phyloP scores from a whole-genome alignment of 2,797 vertebrate species.

The Gadopsis marmoratus region DNA sequence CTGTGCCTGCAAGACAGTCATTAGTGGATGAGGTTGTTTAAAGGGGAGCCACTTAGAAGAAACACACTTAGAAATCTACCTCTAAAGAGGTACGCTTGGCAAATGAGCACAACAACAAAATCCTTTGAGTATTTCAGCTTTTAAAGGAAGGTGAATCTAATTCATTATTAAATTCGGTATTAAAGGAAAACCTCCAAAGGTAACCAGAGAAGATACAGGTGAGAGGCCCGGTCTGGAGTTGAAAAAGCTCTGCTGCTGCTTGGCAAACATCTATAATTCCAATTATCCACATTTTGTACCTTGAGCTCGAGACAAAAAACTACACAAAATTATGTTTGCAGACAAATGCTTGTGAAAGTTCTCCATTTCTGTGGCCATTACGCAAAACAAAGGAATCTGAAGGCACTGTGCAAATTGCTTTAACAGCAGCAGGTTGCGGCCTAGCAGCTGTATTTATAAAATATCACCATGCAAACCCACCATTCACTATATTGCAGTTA shows the following conservation, averaged over 20 bases:
- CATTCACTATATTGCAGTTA: neutral
- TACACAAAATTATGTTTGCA: conserved; percentile 24
- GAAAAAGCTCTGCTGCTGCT: conserved; percentile 21
- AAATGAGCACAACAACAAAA: conserved; percentile 45
- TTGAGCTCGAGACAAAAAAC: neutral
- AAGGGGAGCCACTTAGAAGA: conserved; percentile 64
- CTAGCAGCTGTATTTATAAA: neutral
- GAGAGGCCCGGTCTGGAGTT: conserved; percentile 21
- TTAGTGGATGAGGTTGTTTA: conserved; percentile 69
- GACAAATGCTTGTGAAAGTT: conserved; percentile 8
- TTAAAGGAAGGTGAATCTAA: conserved; percentile 46
- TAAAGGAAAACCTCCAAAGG: conserved; percentile 27
- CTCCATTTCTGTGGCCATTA: conserved; percentile 21
- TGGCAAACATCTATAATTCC: conserved; percentile 49
- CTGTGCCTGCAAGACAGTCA: conserved; percentile 73
- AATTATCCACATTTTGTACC: conserved; percentile 36
- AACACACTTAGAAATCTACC: conserved; percentile 52
- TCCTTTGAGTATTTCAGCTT: conserved; percentile 25
- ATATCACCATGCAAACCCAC: neutral
- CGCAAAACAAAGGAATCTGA: conserved; percentile 29
- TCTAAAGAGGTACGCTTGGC: conserved; percentile 35
- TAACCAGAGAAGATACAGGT: conserved; percentile 22
- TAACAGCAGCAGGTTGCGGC: neutral
- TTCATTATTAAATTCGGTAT: conserved; percentile 34
- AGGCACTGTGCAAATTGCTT: conserved; percentile 10